Conservation (phyloP, 2,113 vertebrate species). For the Galeopterus variegatus region DNA sequence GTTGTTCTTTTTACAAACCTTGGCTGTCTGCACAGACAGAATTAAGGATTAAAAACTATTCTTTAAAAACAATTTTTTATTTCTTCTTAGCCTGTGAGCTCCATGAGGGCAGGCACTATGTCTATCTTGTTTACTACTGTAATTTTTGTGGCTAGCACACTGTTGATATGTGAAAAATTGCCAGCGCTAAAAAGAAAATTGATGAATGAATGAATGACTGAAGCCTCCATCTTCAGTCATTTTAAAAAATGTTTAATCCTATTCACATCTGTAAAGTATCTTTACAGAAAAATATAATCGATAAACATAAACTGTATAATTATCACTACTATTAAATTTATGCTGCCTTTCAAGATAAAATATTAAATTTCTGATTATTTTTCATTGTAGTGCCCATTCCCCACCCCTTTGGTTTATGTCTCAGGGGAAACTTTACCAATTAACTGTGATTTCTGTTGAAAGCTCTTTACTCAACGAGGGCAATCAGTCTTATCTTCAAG, state of each 20-base stretch:
- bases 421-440: constrained; percentile 69
- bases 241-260: not conserved
- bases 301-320: constrained; percentile 11
- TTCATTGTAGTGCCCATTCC: not conserved
- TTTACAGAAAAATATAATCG: constrained; percentile 45
- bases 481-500: constrained; percentile 75
- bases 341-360: constrained; percentile 42
- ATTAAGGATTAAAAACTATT: not conserved
- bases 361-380: constrained; percentile 46
- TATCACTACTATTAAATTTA: not conserved
- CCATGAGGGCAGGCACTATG: not conserved
- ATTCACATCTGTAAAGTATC: constrained; percentile 45
- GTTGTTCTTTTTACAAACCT: not conserved
- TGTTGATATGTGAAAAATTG: not conserved
- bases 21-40: not conserved
- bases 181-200: not conserved
- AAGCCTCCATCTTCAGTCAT: not conserved
- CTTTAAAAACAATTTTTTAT: not conserved
- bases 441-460: constrained; percentile 78
- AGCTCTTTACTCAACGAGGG: constrained; percentile 64
- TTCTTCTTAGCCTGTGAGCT: not conserved
- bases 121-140: not conserved
- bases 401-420: constrained; percentile 9
- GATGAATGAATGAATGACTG: not conserved
- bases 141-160: not conserved